Base-by-base conservation (phyloP, 2,113 vertebrate species). In the Nipponia nippon region DNA sequence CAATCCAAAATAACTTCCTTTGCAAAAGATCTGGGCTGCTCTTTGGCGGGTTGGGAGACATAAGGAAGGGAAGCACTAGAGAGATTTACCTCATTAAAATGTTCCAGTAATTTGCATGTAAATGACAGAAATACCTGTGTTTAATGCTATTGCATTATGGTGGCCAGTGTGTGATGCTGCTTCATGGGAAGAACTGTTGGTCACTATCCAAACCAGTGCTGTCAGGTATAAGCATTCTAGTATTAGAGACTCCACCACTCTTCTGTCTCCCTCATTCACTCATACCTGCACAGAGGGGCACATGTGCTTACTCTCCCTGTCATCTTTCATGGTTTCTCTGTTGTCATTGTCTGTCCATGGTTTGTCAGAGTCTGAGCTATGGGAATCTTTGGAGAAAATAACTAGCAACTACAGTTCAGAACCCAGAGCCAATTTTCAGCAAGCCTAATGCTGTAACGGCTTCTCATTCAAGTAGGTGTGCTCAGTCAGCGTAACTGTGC, bases 1-100 rank as follows among this genome's bases (percentile, higher is more conserved):
- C 81, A 61, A 32, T 92, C 46, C 55, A 69, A 93, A 97, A 76
- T 94, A 95, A 84, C 50, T 97, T 95, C 21, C 80, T 96, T 97
- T 96, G 93, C 82, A 90, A 34, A 91, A 92, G 83, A 67, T 91
- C 29, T 49, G 42, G 46, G 36, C 30, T 61, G 34, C 13, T 49
- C 23, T 65, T 50, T 25, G 53, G 8, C 36, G 53, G 27, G 4
- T 19, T 34, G 44, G 52, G 34, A 65, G 27, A 46, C 21, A 32
- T 5, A 90, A 71, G 40, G 9, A 71, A 50, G 12, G 42, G 29
- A 65, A 77, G 19, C 30, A 70, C 22, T 15, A 26, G 75, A 36
- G 23, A 61, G 42, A 36, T 58, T 20, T 61, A 22, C 13, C 8
- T 78, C 11, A 19, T 77, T 66, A 52, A 29, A 79, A 26, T 73